phyloP scores from a whole-genome alignment of 2,797 vertebrate species.

The Sebastes hopkinsi region DNA sequence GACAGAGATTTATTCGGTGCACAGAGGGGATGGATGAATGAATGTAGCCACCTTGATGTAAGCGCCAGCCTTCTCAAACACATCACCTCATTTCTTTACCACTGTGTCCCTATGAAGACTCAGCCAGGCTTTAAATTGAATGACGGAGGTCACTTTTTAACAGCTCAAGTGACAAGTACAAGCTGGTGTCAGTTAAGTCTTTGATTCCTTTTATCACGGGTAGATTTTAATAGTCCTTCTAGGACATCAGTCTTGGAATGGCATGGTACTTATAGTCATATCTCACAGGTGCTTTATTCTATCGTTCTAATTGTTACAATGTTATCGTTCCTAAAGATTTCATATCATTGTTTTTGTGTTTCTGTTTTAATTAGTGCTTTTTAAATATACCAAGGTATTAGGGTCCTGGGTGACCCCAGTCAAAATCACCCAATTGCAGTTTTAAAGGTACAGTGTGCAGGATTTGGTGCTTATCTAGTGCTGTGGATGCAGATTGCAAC shows the following conservation, averaged over 20 bases:
- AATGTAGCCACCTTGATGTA: constrained; percentile 52
- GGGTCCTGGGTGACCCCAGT: rapidly evolving
- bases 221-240: constrained; percentile 17
- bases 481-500: too few species aligned
- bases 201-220: not conserved
- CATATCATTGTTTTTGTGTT: not conserved
- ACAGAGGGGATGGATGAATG: constrained; percentile 46
- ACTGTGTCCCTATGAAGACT: constrained; percentile 43
- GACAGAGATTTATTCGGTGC: constrained; percentile 59
- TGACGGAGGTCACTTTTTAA: constrained; percentile 62
- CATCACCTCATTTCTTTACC: constrained; percentile 30
- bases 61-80: constrained; percentile 25
- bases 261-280: not conserved
- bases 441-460: not conserved
- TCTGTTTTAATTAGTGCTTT: not conserved
- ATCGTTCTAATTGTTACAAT: not conserved
- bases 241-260: not conserved
- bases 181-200: constrained; percentile 47
- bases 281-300: not conserved
- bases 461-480: too few species aligned
- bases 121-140: constrained; percentile 69
- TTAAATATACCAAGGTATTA: not conserved
- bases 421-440: not conserved
- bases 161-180: constrained; percentile 56
- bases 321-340: not conserved